Percentiles rank a stretch among this genome's conserved stretches.
Conservation (phyloP, 1,140 invertebrate genomes). For the Lordiphosa collinella region DNA sequence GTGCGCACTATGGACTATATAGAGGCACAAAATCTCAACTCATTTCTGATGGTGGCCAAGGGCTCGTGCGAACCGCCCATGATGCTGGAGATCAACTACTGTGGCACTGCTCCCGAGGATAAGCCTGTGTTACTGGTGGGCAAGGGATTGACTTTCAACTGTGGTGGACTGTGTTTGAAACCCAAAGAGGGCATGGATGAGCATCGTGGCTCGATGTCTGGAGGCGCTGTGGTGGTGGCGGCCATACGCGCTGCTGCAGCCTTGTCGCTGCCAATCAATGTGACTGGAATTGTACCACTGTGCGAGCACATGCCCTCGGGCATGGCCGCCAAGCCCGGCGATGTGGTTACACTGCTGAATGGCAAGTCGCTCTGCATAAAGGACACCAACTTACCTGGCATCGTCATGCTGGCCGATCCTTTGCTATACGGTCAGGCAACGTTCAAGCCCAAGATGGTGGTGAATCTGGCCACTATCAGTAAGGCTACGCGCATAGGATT, state of each 20-base stretch:
- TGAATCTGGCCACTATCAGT: slow-evolving; percentile 88
- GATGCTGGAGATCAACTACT: slow-evolving; percentile 57
- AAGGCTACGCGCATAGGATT: slow-evolving; percentile 80
- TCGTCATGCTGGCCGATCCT: slow-evolving; percentile 93
- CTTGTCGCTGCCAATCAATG: slow-evolving; percentile 84
- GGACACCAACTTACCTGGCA: slow-evolving; percentile 93
- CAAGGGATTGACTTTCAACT: slow-evolving; percentile 66
- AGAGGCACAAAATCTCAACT: slow-evolving; percentile 48
- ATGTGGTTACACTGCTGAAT: slow-evolving; percentile 90
- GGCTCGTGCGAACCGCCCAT: slow-evolving; percentile 86
- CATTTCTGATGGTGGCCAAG: slow-evolving; percentile 88
- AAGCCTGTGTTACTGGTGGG: slow-evolving; percentile 51
- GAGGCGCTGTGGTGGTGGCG: slow-evolving; percentile 44
- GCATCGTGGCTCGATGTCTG: slow-evolving; percentile 91
- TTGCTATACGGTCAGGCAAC: slow-evolving; percentile 86
- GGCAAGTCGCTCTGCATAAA: slow-evolving; percentile 89
- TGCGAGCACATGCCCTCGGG: slow-evolving; percentile 93
- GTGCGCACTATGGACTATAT: slow-evolving; percentile 82
- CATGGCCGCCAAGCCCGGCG: slow-evolving; percentile 91
- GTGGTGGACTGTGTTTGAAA: slow-evolving; percentile 93
- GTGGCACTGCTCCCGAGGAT: slow-evolving; percentile 53
- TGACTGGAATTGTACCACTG: slow-evolving; percentile 88
- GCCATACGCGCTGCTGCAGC: slow-evolving; percentile 62
- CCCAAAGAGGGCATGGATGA: slow-evolving; percentile 86
- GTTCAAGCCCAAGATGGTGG: slow-evolving; percentile 83